phyloP scores from a whole-genome alignment of 2,797 vertebrate species.

The Nannoperca australis region DNA sequence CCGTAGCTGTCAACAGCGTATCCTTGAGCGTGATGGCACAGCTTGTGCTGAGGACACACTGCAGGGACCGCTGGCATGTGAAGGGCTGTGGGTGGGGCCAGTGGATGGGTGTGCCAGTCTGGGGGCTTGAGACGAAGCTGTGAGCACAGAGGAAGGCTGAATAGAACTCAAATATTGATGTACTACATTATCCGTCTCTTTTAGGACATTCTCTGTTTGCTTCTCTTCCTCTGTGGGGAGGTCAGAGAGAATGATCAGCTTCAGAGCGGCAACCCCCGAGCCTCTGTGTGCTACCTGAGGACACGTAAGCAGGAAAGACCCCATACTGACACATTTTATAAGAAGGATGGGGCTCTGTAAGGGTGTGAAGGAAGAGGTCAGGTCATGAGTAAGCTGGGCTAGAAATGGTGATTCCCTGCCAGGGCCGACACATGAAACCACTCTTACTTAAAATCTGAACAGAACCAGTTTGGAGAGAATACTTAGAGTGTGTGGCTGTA shows the following conservation, averaged over 20 bases:
- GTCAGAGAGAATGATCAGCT: constrained; percentile 8
- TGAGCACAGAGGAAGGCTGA: constrained; percentile 7
- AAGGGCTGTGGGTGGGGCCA: constrained; percentile 54
- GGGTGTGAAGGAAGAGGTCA: constrained; percentile 32
- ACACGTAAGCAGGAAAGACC: constrained; percentile 22
- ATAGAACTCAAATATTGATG: constrained; percentile 26
- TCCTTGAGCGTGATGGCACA: constrained; percentile 73
- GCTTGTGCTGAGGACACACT: constrained; percentile 65
- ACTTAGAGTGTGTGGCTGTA: constrained; percentile 3
- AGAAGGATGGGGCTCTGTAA: constrained; percentile 14
- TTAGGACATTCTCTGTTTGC: constrained; percentile 17
- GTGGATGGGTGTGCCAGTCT: constrained; percentile 25
- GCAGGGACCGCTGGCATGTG: constrained; percentile 60
- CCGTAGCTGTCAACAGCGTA: constrained; percentile 77
- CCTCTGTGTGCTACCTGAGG: constrained; percentile 1
- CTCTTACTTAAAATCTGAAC: constrained; percentile 28
- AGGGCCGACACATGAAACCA: constrained; percentile 16
- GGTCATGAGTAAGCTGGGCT: constrained; percentile 32
- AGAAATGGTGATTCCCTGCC: constrained; percentile 24
- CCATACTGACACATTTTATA: constrained; percentile 7
- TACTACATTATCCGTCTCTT: constrained; percentile 12
- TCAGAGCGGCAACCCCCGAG: neutral
- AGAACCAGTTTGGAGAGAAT: constrained; percentile 24
- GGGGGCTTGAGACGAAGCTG: constrained; percentile 25
- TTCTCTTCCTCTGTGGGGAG: neutral